Base-by-base conservation (phyloP, 2,797 vertebrate species). In the Kryptolebias ocellatus region DNA sequence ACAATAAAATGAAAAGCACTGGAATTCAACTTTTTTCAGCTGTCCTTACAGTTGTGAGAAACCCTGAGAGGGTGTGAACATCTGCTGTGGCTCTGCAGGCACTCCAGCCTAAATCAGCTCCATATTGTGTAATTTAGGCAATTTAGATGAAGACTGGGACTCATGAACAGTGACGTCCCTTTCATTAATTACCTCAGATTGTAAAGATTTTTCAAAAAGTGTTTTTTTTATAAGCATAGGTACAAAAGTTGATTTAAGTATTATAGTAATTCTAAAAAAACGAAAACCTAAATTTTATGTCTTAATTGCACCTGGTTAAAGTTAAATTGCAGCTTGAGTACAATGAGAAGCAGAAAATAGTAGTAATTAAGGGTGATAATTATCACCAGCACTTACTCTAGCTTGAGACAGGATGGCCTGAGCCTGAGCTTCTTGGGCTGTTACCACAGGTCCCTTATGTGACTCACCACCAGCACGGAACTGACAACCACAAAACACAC, bases 401-500 rank as follows among this genome's bases (percentile, higher is more conserved):
- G 98, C 97, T 79, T 99, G 98, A 67, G 97, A 95, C 3, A 99
- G 94, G 79, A 99, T 99, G 1, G 97, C 97, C 89, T 99, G 97
- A 50, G 97, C 98, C 84, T 99, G 98, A 57, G 97, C 97, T 84
- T 98, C 96, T 86, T 99, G 98, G 1, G 97, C 96, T 4, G 96
- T 94, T 65, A 99, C 81, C 39, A 95, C 92, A 17, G 97, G 98
- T 57, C 97, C 98, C 81, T 99, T 99, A 69, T 96, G 95, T 46
- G 96, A 85, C 67, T 97, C 96, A 7, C 96, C 96, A 54, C 97
- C 96, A 4, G 95, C 97, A 46, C 96, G 96, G 87, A 99, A 99
- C 98, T 99, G 88, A 83, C 79, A 77, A 39, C 49, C 75, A 68
- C 73, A 78, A 70, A 53, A 61, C 20, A 24, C 20, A 24, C 20